Evolutionary conservation across 37 sponge, comb jelly and placozoan species (phyloP).

Genomic region (Cladorhizidae sp.): DNA sequence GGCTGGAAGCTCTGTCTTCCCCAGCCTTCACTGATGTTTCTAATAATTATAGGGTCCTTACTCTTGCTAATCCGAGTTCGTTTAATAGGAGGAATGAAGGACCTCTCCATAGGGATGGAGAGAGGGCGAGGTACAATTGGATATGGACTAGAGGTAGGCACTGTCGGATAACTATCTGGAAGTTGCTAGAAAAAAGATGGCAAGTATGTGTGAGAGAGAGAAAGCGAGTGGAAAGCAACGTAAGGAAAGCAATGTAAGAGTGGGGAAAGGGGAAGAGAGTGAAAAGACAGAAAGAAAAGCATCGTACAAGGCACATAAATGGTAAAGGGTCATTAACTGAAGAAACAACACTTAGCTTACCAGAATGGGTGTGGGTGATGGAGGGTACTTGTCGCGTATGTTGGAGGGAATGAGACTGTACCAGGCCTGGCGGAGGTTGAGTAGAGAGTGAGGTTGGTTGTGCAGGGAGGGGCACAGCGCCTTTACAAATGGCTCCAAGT

Average conservation of each 20-base stretch:
- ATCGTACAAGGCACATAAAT: constrained; percentile 1
- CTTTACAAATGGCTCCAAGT: constrained; percentile 28
- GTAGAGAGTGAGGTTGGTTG: constrained; percentile 21
- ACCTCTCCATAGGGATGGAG: neutral
- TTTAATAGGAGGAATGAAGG: neutral
- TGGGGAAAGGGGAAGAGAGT: neutral
- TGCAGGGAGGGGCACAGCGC: neutral
- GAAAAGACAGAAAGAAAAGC: neutral
- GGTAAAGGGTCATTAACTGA: too few relatives aligned
- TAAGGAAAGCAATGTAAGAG: neutral
- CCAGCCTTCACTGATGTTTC: constrained; percentile 33
- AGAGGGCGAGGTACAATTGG: neutral
- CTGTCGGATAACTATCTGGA: too few relatives aligned
- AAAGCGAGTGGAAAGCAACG: neutral
- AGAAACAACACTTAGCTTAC: constrained; percentile 13
- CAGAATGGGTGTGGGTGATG: constrained; percentile 25
- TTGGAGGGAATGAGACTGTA: constrained; percentile 32
- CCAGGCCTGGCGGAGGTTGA: constrained; percentile 57
- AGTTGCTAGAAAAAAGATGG: neutral
- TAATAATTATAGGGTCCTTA: constrained; percentile 33
- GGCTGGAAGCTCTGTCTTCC: neutral
- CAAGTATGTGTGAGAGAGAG: neutral
- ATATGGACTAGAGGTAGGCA: neutral
- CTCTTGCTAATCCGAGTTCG: constrained; percentile 4
- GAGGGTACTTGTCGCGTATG: constrained; percentile 2